Conservation (phyloP, 2,888 invertebrate genomes). For the Watsonalla cultraria region DNA sequence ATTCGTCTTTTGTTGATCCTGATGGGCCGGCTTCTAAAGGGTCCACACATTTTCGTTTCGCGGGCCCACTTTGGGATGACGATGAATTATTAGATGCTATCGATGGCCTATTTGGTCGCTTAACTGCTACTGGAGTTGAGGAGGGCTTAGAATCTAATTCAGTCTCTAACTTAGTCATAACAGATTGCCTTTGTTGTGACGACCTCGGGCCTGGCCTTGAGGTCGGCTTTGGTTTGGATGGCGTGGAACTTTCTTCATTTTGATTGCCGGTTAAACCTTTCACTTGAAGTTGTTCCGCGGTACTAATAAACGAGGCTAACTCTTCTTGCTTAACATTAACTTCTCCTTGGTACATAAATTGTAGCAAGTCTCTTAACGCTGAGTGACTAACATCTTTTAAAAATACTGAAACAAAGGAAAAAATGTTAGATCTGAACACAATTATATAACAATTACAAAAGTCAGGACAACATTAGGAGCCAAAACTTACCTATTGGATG, state of each 20-base stretch:
- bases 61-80: conserved; percentile 79
- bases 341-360: conserved; percentile 86
- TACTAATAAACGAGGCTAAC: conserved; percentile 84
- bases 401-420: conserved; percentile 76
- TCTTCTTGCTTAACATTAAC: conserved; percentile 86
- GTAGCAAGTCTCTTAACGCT: conserved; percentile 83
- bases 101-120: conserved; percentile 82
- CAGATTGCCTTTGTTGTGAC: conserved; percentile 81
- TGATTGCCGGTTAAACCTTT: conserved; percentile 84
- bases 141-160: conserved; percentile 81
- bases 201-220: conserved; percentile 81
- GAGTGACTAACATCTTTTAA: conserved; percentile 85
- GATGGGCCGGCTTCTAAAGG: conserved; percentile 81
- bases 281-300: conserved; percentile 85
- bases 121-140: conserved; percentile 80
- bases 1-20: conserved; percentile 75
- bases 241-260: conserved; percentile 78
- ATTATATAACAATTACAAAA: conserved; percentile 3
- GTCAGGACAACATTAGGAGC: neutral
- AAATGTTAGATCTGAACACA: neutral
- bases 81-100: conserved; percentile 79
- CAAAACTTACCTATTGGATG: conserved; percentile 80
- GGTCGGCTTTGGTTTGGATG: conserved; percentile 78
- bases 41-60: conserved; percentile 78
- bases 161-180: conserved; percentile 81